phyloP scores from a whole-genome alignment of 1,140 invertebrate species.

The Neotoxoptera formosana region DNA sequence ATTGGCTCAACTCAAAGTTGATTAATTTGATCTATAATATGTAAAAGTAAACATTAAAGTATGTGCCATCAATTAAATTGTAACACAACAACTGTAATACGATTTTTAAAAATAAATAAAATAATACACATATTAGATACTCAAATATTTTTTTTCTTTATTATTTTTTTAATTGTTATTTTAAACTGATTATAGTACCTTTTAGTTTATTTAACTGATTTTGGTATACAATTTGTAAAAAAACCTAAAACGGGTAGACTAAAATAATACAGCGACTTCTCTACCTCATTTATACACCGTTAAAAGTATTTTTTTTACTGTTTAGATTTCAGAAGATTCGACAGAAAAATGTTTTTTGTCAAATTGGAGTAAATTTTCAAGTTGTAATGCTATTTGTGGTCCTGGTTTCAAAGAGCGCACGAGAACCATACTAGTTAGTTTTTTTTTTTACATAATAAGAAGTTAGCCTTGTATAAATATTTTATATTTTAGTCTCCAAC shows the following conservation, averaged over 20 bases:
- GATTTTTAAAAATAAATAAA: background rate
- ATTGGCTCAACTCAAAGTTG: background rate
- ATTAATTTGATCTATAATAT: background rate
- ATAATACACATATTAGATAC: background rate
- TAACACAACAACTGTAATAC: background rate
- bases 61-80: background rate
- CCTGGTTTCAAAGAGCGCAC: constrained; percentile 36
- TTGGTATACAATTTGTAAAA: background rate
- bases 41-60: background rate
- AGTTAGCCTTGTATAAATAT: background rate
- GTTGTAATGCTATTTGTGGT: constrained; percentile 34
- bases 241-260: background rate
- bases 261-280: background rate
- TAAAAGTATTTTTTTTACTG: background rate
- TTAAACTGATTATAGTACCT: background rate
- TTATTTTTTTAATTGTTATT: background rate
- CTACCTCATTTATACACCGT: background rate
- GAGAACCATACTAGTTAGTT: background rate
- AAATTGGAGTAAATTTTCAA: constrained; percentile 40
- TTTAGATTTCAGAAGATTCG: constrained; percentile 20
- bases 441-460: background rate
- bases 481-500: constrained; percentile 24
- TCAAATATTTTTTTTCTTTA: background rate
- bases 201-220: background rate
- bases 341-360: constrained; percentile 35